phyloP scores from a whole-genome alignment of 2,113 vertebrate species.

The Lates calcarifer region DNA sequence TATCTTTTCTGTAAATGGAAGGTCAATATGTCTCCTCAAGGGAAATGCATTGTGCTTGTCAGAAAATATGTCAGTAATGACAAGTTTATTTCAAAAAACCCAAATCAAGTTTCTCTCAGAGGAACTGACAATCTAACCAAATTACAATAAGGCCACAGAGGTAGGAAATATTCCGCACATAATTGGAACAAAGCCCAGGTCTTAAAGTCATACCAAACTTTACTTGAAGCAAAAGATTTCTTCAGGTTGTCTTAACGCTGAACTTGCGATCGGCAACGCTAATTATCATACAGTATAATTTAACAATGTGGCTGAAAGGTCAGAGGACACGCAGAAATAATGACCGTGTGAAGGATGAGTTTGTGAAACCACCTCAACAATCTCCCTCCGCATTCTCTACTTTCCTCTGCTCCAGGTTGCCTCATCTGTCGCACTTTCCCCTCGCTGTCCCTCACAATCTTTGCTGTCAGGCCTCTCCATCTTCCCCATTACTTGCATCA shows the following conservation, averaged over 20 bases:
- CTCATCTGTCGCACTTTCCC: background rate
- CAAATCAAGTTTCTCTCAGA: no score
- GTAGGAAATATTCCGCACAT: background rate
- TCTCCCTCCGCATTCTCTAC: background rate
- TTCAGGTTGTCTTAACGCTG: background rate
- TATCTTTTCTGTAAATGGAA: background rate
- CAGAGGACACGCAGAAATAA: background rate
- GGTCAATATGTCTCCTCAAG: background rate
- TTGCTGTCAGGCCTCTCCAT: slow-evolving; percentile 18
- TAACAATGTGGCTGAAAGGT: background rate
- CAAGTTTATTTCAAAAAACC: background rate
- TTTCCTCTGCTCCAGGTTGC: background rate
- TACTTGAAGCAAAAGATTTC: background rate
- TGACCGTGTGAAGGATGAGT: background rate
- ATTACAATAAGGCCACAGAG: no score
- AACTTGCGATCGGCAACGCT: background rate
- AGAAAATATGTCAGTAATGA: no score
- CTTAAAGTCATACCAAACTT: fast-evolving
- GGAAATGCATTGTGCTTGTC: background rate
- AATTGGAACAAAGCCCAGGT: background rate
- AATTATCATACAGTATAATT: background rate
- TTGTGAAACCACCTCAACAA: background rate
- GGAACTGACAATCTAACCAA: background rate
- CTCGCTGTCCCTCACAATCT: slow-evolving; percentile 13
- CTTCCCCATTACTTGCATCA: slow-evolving; percentile 31